Evolutionary conservation across 2,888 invertebrate species (phyloP).

Genomic region (Osmoderma eremita): DNA sequence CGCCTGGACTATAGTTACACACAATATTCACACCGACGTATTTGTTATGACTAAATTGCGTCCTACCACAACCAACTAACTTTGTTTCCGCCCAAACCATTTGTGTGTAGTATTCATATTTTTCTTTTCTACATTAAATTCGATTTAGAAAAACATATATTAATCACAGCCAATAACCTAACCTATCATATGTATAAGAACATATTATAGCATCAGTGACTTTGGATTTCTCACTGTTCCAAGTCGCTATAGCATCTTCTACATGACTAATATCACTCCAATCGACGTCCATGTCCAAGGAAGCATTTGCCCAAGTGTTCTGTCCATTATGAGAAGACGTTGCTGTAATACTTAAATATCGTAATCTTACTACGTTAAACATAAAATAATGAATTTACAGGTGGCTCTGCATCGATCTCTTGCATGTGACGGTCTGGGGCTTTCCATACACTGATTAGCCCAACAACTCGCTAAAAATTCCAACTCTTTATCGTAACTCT

Average conservation of each 20-base stretch:
- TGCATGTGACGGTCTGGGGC: slow-evolving; percentile 35
- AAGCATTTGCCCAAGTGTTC: slow-evolving; percentile 34
- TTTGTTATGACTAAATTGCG: slow-evolving; percentile 3
- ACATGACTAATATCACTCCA: slow-evolving; percentile 23
- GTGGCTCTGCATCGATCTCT: slow-evolving; percentile 46
- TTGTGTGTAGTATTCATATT: slow-evolving; percentile 35
- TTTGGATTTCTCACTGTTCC: slow-evolving; percentile 8
- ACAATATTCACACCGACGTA: slow-evolving; percentile 27
- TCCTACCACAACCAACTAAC: slow-evolving; percentile 34
- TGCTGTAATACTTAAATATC: neutral
- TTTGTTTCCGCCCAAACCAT: slow-evolving; percentile 31
- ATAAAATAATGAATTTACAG: slow-evolving; percentile 19
- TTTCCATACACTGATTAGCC: slow-evolving; percentile 44
- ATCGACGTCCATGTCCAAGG: slow-evolving; percentile 1
- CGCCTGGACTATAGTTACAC: slow-evolving; percentile 33
- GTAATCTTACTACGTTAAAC: neutral
- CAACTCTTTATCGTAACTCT: slow-evolving; percentile 48
- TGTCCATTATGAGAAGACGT: slow-evolving; percentile 24
- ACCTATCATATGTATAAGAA: slow-evolving; percentile 17
- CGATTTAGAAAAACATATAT: neutral
- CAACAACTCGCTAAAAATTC: slow-evolving; percentile 49
- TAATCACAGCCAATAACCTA: neutral
- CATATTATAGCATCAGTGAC: neutral
- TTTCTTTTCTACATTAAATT: slow-evolving; percentile 8
- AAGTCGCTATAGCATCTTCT: slow-evolving; percentile 10